Evolutionary conservation across 2,113 vertebrate genomes (phyloP).

Genomic region (Antechinus flavipes): DNA sequence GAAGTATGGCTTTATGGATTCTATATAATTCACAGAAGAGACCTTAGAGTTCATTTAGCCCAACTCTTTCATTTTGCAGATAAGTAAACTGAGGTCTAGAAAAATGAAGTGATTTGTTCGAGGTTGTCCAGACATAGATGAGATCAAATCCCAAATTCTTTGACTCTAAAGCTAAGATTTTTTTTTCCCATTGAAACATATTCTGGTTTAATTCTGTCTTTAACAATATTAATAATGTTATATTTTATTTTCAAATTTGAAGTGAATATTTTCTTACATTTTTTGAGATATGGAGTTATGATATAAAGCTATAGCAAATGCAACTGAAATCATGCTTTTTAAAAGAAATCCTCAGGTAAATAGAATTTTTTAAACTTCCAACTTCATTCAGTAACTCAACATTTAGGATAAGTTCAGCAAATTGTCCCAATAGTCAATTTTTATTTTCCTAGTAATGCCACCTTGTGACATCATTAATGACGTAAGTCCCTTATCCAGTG

Average conservation of each 20-base stretch:
- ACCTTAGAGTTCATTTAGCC: background rate
- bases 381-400: background rate
- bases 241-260: conserved; percentile 34
- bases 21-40: background rate
- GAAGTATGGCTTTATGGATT: no score
- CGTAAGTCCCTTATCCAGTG: background rate
- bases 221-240: background rate
- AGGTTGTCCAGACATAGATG: background rate
- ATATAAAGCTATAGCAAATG: conserved; percentile 2
- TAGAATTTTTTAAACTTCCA: background rate
- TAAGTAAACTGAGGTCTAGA: background rate
- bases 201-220: background rate
- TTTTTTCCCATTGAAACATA: background rate
- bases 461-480: conserved; percentile 38
- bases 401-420: background rate
- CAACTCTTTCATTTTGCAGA: background rate
- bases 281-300: background rate
- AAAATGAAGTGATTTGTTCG: background rate
- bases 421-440: background rate
- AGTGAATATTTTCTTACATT: background rate
- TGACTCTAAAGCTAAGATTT: background rate
- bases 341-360: background rate
- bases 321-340: background rate
- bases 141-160: background rate
- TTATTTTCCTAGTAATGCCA: conserved; percentile 4